Base-by-base conservation (phyloP, 2,113 vertebrate species). In the Loxodonta africana region DNA sequence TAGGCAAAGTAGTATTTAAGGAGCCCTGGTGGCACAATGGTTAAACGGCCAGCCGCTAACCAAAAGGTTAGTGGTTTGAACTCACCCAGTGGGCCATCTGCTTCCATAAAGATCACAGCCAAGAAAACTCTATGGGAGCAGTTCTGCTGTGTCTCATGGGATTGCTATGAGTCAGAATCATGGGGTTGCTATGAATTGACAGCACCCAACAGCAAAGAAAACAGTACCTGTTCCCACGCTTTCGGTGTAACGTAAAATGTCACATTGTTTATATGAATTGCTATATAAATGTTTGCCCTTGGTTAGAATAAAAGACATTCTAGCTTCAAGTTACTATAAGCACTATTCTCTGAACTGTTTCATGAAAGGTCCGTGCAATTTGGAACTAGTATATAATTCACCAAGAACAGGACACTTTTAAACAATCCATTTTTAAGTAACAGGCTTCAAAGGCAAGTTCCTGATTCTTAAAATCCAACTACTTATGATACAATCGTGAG, bases 381-480 rank as follows among this genome's bases (percentile, higher is more conserved):
- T 23, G 46, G 8, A 88, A 60, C 26, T 44, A 60, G 20, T 37
- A 37, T 33, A 65, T 53, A 92, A 87, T 37, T 48, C 80, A 85
- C 44, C 65, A n/a, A 85, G n/a, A 57, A 89, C 1, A 77, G 12
- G 28, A 2, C 15, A 7, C 63, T 77, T 84, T 73, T 37, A 37
- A 90, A 51, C 25, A 65, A 85, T 48, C 33, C n/a, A 62, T 69
- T 89, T 94, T 90, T 86, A 89, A 78, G 5, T 14, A 90, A 9
- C 1, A 46, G 6, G 2, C 37, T 80, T 90, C 69, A 87, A 87
- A 94, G 25, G 53, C 20, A 86, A 94, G 53, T 77, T 73, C 30
- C 8, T 69, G 17, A 90, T 41, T 20, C 44, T 81, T 41, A 84
- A 80, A 67, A 80, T 21, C 86, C 0, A 83, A 53, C 60, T 80